Evolutionary conservation across 1,140 invertebrate species (phyloP).

Genomic region (Notospermus geniculatus): DNA sequence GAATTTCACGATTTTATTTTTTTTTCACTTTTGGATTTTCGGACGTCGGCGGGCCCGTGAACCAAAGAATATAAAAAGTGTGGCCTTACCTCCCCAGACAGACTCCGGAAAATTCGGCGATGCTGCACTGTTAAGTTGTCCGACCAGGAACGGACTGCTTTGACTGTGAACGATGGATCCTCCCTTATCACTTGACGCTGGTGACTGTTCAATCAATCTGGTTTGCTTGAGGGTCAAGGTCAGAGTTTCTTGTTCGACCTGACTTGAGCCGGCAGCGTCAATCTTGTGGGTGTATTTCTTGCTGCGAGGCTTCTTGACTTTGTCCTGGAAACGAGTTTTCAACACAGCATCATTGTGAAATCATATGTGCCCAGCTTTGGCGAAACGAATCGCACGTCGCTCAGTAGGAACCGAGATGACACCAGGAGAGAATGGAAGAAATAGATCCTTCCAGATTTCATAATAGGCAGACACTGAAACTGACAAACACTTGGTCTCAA

Average conservation of each 20-base stretch:
- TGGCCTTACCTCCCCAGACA: slow-evolving; percentile 22
- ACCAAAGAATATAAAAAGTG: slow-evolving; percentile 9
- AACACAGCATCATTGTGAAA: too few relatives aligned
- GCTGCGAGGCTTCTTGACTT: slow-evolving; percentile 38
- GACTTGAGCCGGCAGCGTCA: slow-evolving; percentile 24
- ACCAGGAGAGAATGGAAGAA: too few relatives aligned
- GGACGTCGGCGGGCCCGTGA: too few relatives aligned
- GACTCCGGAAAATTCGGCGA: slow-evolving; percentile 26
- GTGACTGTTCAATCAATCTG: neutral
- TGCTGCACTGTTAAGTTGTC: slow-evolving; percentile 17
- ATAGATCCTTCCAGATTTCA: too few relatives aligned
- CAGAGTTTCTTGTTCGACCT: slow-evolving; percentile 33
- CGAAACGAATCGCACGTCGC: too few relatives aligned
- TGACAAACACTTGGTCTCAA: too few relatives aligned
- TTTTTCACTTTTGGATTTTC: too few relatives aligned
- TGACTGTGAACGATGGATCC: slow-evolving; percentile 12
- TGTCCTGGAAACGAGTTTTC: slow-evolving; percentile 24
- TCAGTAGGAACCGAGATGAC: too few relatives aligned
- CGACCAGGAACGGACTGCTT: neutral
- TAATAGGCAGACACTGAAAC: too few relatives aligned
- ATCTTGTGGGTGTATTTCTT: slow-evolving; percentile 37
- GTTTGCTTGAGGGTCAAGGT: slow-evolving; percentile 32
- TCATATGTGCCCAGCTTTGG: too few relatives aligned
- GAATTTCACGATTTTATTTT: too few relatives aligned
- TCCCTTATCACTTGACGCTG: slow-evolving; percentile 9